phyloP scores from a whole-genome alignment of 2,113 vertebrate genomes.

The Microcebus murinus region DNA sequence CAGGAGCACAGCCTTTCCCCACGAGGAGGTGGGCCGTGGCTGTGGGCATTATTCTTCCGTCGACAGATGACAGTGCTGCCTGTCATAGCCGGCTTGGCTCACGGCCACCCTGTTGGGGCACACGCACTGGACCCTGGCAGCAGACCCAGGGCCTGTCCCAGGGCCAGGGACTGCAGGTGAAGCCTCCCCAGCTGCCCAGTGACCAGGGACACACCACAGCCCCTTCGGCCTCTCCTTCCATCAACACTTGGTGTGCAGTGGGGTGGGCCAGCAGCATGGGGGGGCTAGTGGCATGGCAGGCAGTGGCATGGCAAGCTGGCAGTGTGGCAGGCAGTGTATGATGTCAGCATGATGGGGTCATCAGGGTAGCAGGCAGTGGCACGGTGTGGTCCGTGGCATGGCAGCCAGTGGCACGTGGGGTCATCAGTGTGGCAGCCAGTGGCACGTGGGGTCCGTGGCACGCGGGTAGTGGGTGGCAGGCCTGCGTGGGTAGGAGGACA shows the following conservation, averaged over 20 bases:
- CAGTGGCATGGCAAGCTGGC: no score
- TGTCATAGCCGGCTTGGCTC: conserved; percentile 22
- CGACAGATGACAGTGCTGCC: neutral
- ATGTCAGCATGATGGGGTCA: no score
- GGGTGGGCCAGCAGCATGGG: neutral
- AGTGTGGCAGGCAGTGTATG: neutral
- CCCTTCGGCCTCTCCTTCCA: neutral
- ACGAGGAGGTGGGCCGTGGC: neutral
- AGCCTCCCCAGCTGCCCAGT: neutral
- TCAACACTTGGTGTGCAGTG: accelerated
- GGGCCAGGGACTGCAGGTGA: conserved; percentile 19
- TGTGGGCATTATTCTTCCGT: no score
- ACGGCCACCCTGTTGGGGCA: neutral
- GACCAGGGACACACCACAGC: neutral
- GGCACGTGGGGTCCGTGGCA: neutral
- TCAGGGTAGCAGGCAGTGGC: neutral
- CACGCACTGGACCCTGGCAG: neutral
- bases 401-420: neutral
- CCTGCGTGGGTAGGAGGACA: neutral
- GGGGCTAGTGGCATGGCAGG: neutral
- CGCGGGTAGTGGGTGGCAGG: neutral
- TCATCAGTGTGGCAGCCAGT: no score
- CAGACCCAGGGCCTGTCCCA: neutral
- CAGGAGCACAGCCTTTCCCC: neutral
- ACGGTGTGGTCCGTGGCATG: no score